Evolutionary conservation across 2,888 invertebrate genomes (phyloP).

Genomic region (Pecten maximus): DNA sequence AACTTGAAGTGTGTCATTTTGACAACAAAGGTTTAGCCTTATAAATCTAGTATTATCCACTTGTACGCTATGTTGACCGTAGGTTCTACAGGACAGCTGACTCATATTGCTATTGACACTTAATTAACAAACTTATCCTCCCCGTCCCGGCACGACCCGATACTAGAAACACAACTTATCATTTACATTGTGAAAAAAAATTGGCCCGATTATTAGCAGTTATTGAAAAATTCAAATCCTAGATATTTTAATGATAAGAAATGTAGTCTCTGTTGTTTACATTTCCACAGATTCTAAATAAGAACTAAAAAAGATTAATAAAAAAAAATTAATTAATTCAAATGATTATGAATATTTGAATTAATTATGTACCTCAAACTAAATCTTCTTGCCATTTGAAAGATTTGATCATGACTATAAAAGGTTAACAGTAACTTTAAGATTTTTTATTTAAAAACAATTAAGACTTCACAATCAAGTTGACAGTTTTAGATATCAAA

Average conservation of each 20-base stretch:
- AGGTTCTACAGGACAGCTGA: neutral
- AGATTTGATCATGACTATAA: too few relatives aligned
- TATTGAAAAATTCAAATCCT: neutral
- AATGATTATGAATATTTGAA: too few relatives aligned
- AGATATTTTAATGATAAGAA: neutral
- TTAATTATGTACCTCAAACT: too few relatives aligned
- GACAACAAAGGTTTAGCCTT: neutral
- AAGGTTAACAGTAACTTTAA: too few relatives aligned
- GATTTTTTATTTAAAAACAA: too few relatives aligned
- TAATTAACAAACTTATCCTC: constrained; percentile 15
- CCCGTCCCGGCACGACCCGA: neutral
- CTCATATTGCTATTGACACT: neutral
- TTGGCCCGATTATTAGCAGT: neutral
- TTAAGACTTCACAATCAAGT: too few relatives aligned
- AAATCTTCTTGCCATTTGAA: too few relatives aligned
- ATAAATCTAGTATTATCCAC: neutral
- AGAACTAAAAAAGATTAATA: neutral
- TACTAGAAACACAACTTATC: constrained; percentile 13
- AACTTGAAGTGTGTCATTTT: neutral
- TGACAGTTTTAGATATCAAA: too few relatives aligned
- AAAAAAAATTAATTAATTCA: too few relatives aligned
- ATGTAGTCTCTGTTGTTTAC: neutral
- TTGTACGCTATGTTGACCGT: neutral
- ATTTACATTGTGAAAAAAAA: neutral
- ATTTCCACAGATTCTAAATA: neutral